Conservation (phyloP, 2,797 vertebrate genomes). For the Phalanger gymnotis region DNA sequence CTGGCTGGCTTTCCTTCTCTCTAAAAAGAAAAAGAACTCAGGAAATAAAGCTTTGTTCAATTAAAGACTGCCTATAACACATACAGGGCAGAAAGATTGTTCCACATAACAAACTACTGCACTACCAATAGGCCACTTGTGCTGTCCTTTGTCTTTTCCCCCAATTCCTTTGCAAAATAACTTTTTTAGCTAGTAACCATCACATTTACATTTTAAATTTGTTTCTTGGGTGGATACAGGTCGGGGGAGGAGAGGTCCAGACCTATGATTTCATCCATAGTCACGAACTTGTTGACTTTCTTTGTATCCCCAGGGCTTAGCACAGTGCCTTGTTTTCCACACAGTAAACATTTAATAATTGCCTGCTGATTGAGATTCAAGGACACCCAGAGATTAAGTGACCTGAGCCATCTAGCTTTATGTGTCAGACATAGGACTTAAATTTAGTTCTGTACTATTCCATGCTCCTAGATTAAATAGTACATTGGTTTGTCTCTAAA, state of each 20-base stretch:
- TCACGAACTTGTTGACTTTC: not conserved
- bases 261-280: not conserved
- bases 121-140: not conserved
- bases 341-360: not conserved
- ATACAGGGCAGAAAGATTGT: too few species aligned
- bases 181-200: not conserved
- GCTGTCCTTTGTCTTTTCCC: not conserved
- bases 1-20: not conserved
- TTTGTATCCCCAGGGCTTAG: not conserved
- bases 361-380: not conserved
- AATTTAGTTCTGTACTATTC: not conserved
- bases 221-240: not conserved
- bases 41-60: not conserved
- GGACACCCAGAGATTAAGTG: not conserved
- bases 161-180: not conserved
- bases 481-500: not conserved
- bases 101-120: not conserved
- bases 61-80: fast-evolving
- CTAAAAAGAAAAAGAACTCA: not conserved
- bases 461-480: not conserved
- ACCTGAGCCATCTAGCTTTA: not conserved
- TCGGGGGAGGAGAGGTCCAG: not conserved
- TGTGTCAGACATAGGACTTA: not conserved
- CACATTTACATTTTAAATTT: not conserved
- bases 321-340: not conserved